Evolutionary conservation across 2,888 invertebrate species (phyloP).

Genomic region (Apotomis capreana): DNA sequence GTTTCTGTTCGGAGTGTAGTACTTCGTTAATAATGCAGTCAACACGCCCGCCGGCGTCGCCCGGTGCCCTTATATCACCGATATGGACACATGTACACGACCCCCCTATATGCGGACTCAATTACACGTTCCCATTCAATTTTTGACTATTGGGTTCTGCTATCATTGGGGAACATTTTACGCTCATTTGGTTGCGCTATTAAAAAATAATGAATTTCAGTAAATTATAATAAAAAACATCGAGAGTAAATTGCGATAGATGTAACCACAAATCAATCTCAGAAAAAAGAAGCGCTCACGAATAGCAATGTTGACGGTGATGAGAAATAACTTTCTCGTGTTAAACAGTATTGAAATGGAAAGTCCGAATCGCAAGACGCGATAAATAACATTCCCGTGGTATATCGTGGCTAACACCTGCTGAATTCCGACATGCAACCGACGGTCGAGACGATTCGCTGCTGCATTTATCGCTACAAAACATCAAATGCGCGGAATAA

Average conservation of each 20-base stretch:
- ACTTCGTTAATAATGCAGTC: conserved; percentile 49
- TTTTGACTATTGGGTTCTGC: conserved; percentile 10
- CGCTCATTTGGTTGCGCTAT: too few species aligned
- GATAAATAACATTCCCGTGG: conserved; percentile 32
- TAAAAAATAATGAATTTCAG: too few species aligned
- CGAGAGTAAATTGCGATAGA: background rate
- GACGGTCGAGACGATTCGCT: conserved; percentile 15
- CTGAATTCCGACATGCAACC: conserved; percentile 41
- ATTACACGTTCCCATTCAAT: conserved; percentile 17
- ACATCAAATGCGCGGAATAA: conserved; percentile 25
- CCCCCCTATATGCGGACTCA: conserved; percentile 8
- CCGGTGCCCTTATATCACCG: conserved; percentile 19
- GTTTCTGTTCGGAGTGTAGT: conserved; percentile 38
- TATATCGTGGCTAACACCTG: conserved; percentile 40
- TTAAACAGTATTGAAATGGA: conserved; percentile 31
- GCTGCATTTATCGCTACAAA: conserved; percentile 28
- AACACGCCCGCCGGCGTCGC: conserved; percentile 20
- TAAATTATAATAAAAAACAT: too few species aligned
- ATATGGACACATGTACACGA: conserved; percentile 21
- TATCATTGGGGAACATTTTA: background rate
- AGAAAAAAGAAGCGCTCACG: background rate
- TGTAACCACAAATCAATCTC: background rate
- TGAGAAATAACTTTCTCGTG: conserved; percentile 32
- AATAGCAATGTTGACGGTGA: background rate
- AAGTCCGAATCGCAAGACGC: conserved; percentile 26